A percentile compares a stretch with the other conserved stretches of the same genome.
Conservation (phyloP, 2,113 vertebrate species). For the Rattus norvegicus region DNA sequence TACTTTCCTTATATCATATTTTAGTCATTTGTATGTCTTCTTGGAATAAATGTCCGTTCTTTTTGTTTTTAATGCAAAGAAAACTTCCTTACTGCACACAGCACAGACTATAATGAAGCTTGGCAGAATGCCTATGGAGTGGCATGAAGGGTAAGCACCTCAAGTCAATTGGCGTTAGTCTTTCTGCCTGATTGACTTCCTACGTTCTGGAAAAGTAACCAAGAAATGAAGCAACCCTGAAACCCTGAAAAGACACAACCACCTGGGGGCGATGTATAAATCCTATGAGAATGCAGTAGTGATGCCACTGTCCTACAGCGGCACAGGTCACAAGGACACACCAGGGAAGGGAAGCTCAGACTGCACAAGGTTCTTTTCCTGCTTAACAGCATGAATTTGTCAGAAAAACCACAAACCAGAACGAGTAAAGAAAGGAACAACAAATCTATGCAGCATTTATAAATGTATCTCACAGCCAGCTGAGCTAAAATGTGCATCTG, state of each 20-base stretch:
- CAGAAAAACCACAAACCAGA: conserved; percentile 78
- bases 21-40: neutral
- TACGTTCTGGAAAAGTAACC: conserved; percentile 73
- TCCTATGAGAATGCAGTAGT: conserved; percentile 52
- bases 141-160: conserved; percentile 78
- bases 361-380: conserved; percentile 78
- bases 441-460: conserved; percentile 89
- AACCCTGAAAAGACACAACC: neutral
- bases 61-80: conserved; percentile 83
- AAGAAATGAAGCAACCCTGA: neutral
- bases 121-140: conserved; percentile 92
- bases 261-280: conserved; percentile 45
- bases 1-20: neutral
- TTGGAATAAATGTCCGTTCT: neutral
- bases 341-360: conserved; percentile 52
- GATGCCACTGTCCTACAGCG: neutral
- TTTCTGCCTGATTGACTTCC: conserved; percentile 82
- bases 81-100: conserved; percentile 96
- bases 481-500: conserved; percentile 75
- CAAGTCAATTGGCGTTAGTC: conserved; percentile 85
- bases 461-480: conserved; percentile 83
- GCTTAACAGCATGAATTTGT: conserved; percentile 73
- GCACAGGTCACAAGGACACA: conserved; percentile 16
- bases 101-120: conserved; percentile 95
- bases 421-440: conserved; percentile 82